Conservation (phyloP, 64 coral and sea anemone species). For the Pachyseris speciosa region DNA sequence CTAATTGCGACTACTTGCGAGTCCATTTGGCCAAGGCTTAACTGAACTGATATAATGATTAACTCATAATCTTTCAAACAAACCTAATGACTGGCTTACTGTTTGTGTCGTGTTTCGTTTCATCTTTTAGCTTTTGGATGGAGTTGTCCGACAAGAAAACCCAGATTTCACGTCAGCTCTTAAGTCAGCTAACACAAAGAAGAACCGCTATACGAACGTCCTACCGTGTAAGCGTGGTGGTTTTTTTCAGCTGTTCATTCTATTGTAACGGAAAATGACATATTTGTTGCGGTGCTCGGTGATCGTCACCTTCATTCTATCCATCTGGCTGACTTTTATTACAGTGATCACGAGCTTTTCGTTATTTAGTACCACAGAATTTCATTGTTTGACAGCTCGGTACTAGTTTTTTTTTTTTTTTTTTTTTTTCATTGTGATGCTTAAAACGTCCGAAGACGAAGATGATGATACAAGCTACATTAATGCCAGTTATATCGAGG, state of each 20-base stretch:
- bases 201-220: constrained; percentile 77
- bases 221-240: constrained; percentile 37
- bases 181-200: constrained; percentile 10
- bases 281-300: not conserved
- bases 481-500: constrained; percentile 70
- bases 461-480: constrained; percentile 56
- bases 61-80: no score
- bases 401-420: no score
- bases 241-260: not conserved
- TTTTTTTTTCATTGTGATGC: not conserved
- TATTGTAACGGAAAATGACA: not conserved
- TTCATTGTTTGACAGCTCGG: no score
- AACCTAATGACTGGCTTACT: no score
- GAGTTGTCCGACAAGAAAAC: not conserved
- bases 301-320: no score
- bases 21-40: no score
- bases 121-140: constrained; percentile 15
- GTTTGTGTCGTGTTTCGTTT: not conserved
- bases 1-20: no score
- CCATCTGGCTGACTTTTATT: no score
- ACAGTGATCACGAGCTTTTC: no score
- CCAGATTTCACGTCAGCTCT: constrained; percentile 9
- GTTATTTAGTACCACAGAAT: no score
- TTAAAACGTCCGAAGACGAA: not conserved
- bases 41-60: no score